A percentile compares a stretch with the other conserved stretches of the same genome.
Evolutionary conservation across 2,797 vertebrate species (phyloP).

Genomic region (Macropus fuliginosus): DNA sequence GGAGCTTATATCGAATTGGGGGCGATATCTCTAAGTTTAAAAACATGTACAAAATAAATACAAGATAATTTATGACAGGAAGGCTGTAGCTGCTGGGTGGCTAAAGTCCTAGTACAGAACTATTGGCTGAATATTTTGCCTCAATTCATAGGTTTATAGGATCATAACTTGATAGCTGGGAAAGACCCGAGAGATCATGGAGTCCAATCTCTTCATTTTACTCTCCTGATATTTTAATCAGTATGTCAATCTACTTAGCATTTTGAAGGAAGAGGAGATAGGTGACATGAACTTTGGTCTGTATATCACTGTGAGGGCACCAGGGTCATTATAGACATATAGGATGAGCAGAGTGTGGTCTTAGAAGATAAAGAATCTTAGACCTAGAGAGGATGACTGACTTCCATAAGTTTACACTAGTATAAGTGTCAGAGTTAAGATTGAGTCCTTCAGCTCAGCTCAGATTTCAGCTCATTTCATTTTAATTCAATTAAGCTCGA

Average conservation of each 20-base stretch:
- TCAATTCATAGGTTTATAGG: background rate
- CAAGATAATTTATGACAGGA: background rate
- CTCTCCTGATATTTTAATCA: background rate
- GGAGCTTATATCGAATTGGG: background rate
- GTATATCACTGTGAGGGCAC: background rate
- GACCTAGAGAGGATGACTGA: background rate
- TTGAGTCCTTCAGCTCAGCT: constrained; percentile 1
- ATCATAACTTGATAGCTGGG: background rate
- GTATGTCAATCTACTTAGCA: background rate
- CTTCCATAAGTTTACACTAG: background rate
- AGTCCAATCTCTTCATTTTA: background rate
- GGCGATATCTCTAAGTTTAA: background rate
- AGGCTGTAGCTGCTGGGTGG: background rate
- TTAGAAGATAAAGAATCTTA: background rate
- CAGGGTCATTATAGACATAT: background rate
- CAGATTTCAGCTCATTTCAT: background rate
- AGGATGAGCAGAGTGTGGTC: background rate
- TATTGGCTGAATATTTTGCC: background rate
- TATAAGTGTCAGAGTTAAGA: constrained; percentile 21
- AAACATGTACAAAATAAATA: background rate
- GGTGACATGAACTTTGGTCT: background rate
- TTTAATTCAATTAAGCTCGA: background rate
- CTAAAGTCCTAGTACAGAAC: background rate
- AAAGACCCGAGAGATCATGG: background rate
- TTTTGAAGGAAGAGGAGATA: background rate